A percentile compares a stretch with the other conserved stretches of the same genome.
These are phyloP conservation scores for Lophotriccus pileatus DNA, from an alignment of 2,797 vertebrate genomes.

Conservation along the genomic window DNA sequence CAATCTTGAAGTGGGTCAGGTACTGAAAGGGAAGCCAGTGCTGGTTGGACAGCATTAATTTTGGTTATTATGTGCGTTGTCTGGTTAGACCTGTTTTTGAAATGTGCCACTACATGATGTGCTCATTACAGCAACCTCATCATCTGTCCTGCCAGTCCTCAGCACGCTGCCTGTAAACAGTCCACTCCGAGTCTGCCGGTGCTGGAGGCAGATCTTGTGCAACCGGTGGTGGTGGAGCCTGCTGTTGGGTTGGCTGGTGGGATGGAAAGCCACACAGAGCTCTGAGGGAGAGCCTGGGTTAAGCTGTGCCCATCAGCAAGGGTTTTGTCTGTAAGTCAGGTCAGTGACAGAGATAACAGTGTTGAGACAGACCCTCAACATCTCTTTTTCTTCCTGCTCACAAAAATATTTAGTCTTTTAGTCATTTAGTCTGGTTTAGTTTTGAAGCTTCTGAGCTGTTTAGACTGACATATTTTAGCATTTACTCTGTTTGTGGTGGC, in stretches of 20 bases:
- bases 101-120: slow-evolving; percentile 54
- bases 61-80: slow-evolving; percentile 19
- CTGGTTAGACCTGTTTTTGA: slow-evolving; percentile 68
- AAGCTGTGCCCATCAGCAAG: not conserved
- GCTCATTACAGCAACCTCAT: slow-evolving; percentile 40
- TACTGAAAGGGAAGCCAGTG: slow-evolving; percentile 24
- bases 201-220: not conserved
- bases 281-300: not conserved
- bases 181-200: rapidly evolving
- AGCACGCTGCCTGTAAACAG: not conserved
- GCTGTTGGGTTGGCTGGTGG: not conserved
- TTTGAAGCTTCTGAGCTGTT: not conserved
- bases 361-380: not conserved
- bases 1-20: slow-evolving; percentile 25
- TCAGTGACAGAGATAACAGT: not conserved
- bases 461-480: not conserved
- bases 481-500: slow-evolving; percentile 12
- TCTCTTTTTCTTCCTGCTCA: not conserved
- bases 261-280: rapidly evolving
- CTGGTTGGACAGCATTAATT: slow-evolving; percentile 35
- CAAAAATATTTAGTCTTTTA: not conserved
- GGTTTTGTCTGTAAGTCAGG: not conserved
- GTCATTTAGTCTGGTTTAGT: not conserved
- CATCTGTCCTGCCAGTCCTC: not conserved
- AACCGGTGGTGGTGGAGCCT: not conserved